Conservation (phyloP, 2,113 vertebrate species). For the Actinemys pallida region DNA sequence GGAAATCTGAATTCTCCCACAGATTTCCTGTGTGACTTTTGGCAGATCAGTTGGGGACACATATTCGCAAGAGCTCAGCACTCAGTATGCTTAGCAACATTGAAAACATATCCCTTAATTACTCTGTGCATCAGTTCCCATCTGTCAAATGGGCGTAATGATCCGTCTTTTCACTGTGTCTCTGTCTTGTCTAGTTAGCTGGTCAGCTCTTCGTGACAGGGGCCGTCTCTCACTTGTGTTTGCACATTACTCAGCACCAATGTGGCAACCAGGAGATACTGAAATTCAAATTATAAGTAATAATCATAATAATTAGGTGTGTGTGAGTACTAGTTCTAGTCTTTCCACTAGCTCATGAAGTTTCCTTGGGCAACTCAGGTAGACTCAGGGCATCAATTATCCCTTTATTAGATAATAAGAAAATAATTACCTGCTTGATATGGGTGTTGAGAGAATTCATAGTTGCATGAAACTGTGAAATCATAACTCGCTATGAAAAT, state of each 20-base stretch:
- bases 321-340: slow-evolving; percentile 13
- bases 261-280: background rate
- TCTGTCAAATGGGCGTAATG: background rate
- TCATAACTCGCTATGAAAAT: background rate
- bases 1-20: background rate
- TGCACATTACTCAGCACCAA: background rate
- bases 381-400: background rate
- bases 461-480: background rate
- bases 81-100: background rate
- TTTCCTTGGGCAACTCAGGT: background rate
- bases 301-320: slow-evolving; percentile 45
- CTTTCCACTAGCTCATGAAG: background rate
- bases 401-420: background rate
- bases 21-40: background rate
- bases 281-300: slow-evolving; percentile 24
- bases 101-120: background rate
- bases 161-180: background rate
- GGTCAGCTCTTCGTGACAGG: background rate
- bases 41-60: background rate
- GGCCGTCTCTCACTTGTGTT: background rate
- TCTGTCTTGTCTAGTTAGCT: background rate
- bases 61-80: background rate
- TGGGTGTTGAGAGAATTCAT: background rate
- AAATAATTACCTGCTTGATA: background rate
- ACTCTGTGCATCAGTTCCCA: background rate